Evolutionary conservation across 92 coral and sea anemone genomes (phyloP).

Genomic region (Zoanthus solanderi): DNA sequence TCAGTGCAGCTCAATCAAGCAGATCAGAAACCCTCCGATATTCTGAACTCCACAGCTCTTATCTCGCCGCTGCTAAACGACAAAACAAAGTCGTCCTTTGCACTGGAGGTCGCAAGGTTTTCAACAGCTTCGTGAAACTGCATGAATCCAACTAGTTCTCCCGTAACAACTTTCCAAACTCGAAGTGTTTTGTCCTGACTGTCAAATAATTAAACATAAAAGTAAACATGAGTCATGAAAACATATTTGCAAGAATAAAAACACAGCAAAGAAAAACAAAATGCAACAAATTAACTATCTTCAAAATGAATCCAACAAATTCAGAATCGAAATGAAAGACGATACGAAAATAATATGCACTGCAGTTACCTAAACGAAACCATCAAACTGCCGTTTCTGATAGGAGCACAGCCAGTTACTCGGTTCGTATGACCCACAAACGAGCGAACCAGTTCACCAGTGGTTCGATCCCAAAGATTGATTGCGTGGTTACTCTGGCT

Average conservation of each 20-base stretch:
- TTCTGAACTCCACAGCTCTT: conserved; percentile 5
- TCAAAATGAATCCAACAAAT: too few species aligned
- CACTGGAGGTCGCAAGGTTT: neutral
- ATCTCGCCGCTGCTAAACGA: conserved; percentile 37
- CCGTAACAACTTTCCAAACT: conserved; percentile 38
- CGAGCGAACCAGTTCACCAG: conserved; percentile 38
- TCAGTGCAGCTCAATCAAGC: too few species aligned
- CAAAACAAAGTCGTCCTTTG: conserved; percentile 11
- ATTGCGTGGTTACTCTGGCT: conserved; percentile 13
- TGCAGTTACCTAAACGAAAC: conserved; percentile 37
- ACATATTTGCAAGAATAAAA: too few species aligned
- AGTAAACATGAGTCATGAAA: neutral
- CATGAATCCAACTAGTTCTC: conserved; percentile 23
- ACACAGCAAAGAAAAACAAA: too few species aligned
- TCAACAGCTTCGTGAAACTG: conserved; percentile 20
- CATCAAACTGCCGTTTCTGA: conserved; percentile 31
- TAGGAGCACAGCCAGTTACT: conserved; percentile 33
- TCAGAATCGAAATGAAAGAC: too few species aligned
- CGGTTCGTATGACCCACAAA: conserved; percentile 22
- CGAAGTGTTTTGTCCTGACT: conserved; percentile 40
- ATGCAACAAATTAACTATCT: too few species aligned
- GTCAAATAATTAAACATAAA: neutral
- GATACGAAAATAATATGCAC: neutral
- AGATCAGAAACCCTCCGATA: conserved; percentile 12
- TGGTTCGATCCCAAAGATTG: conserved; percentile 32